A percentile compares a stretch with the other conserved stretches of the same genome.
Conservation (phyloP, 2,797 vertebrate species). For the Sylvilagus floridanus region DNA sequence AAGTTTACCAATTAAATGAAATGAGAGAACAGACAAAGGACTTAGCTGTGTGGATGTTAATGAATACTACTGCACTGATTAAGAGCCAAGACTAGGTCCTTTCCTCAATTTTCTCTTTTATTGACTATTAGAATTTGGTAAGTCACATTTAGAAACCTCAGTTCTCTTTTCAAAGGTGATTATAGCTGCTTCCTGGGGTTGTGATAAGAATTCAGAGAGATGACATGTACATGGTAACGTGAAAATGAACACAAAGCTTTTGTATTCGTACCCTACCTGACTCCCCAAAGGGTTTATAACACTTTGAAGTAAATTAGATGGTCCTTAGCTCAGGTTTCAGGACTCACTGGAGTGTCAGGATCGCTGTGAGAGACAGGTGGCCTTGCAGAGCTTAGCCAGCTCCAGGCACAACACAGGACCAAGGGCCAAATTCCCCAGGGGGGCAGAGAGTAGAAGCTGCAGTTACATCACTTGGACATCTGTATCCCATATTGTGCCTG, state of each 20-base stretch:
- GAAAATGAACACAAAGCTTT: neutral
- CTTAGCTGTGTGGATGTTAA: neutral
- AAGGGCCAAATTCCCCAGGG: neutral
- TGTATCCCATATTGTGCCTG: too few species aligned
- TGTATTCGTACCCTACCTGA: neutral
- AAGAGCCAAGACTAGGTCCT: neutral
- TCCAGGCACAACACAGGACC: neutral
- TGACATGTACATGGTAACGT: neutral
- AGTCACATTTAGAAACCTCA: neutral
- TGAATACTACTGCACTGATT: neutral
- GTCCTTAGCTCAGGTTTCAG: neutral
- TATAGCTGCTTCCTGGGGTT: neutral
- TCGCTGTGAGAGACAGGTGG: neutral
- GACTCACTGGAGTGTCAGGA: neutral
- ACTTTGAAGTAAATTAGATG: neutral
- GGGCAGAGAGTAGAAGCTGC: too few species aligned
- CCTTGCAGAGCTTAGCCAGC: neutral
- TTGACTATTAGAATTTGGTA: neutral
- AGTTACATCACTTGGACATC: too few species aligned
- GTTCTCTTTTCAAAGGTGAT: conserved; percentile 17
- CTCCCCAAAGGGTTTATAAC: neutral
- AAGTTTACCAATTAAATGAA: conserved; percentile 43
- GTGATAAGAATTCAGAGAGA: neutral
- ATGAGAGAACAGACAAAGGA: neutral
- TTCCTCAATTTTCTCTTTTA: neutral